phyloP scores from a whole-genome alignment of 2,113 vertebrate genomes.

The Spheniscus mendiculus region DNA sequence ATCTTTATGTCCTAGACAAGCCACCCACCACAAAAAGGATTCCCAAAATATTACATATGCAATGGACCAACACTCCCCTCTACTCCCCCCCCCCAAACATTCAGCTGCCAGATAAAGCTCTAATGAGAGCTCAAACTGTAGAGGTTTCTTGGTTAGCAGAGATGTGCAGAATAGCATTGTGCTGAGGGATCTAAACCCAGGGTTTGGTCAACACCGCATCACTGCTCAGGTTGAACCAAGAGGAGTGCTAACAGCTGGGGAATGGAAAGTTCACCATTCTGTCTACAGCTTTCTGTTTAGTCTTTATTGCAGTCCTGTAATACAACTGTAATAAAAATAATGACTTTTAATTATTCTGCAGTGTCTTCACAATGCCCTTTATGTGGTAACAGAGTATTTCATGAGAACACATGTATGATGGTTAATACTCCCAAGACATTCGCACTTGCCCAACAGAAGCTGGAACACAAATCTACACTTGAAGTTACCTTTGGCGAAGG shows the following conservation, averaged over 20 bases:
- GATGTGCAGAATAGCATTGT: not conserved
- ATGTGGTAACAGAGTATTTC: not conserved
- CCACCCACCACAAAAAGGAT: not conserved
- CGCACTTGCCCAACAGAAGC: not conserved
- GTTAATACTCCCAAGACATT: not conserved
- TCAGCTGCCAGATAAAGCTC: not conserved
- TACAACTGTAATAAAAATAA: not conserved
- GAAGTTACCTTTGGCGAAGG: constrained; percentile 89
- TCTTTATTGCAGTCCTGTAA: not conserved
- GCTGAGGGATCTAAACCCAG: not conserved
- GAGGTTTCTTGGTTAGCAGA: not conserved
- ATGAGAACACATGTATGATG: not conserved
- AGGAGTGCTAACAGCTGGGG: not conserved
- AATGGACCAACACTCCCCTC: not conserved
- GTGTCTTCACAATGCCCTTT: not conserved
- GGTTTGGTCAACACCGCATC: not conserved
- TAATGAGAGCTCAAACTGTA: not conserved
- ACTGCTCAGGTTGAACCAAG: not conserved
- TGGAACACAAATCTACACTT: not conserved
- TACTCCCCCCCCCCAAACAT: not conserved
- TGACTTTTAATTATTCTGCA: not conserved
- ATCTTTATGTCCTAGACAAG: constrained; percentile 78
- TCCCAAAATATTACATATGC: not conserved
- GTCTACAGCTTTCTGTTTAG: not conserved
- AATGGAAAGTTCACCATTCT: not conserved